Percentiles rank a stretch among this genome's conserved stretches.
Conservation (phyloP, 2,888 invertebrate species). For the Teleiodes luculella region DNA sequence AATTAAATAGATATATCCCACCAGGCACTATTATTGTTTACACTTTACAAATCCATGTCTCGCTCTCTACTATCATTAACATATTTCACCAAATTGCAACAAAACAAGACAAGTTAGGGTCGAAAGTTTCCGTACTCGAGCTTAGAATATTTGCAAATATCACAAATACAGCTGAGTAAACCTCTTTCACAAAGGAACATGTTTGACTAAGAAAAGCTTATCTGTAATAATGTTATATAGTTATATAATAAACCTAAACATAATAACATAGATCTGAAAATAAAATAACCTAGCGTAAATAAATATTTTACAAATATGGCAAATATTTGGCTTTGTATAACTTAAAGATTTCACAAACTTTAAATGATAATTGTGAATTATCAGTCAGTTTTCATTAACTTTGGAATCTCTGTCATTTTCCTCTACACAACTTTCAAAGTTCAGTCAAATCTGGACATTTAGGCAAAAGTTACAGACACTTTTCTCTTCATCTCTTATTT, state of each 20-base stretch:
- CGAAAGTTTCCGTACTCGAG: slow-evolving; percentile 56
- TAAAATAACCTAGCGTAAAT: slow-evolving; percentile 48
- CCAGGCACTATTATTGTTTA: slow-evolving; percentile 63
- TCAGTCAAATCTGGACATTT: neutral
- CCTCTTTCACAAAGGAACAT: slow-evolving; percentile 43
- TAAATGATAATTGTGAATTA: slow-evolving; percentile 7
- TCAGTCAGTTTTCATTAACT: slow-evolving; percentile 8
- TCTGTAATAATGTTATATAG: neutral
- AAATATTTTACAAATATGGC: slow-evolving; percentile 73
- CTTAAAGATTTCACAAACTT: slow-evolving; percentile 7
- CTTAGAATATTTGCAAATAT: slow-evolving; percentile 61
- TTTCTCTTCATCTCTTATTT: no score
- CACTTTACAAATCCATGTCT: slow-evolving; percentile 40
- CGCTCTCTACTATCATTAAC: slow-evolving; percentile 42
- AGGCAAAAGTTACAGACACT: neutral
- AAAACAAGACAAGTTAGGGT: slow-evolving; percentile 31
- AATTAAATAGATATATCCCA: slow-evolving; percentile 58
- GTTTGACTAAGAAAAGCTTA: slow-evolving; percentile 16
- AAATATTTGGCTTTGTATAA: slow-evolving; percentile 74
- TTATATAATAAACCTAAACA: slow-evolving; percentile 3
- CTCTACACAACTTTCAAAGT: neutral
- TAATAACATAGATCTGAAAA: slow-evolving; percentile 41
- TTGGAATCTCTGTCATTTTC: slow-evolving; percentile 2
- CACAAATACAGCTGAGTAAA: slow-evolving; percentile 70
- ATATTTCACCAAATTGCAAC: slow-evolving; percentile 44